Evolutionary conservation across 2,888 invertebrate species (phyloP).

Genomic region (Myopa tessellatipennis): DNA sequence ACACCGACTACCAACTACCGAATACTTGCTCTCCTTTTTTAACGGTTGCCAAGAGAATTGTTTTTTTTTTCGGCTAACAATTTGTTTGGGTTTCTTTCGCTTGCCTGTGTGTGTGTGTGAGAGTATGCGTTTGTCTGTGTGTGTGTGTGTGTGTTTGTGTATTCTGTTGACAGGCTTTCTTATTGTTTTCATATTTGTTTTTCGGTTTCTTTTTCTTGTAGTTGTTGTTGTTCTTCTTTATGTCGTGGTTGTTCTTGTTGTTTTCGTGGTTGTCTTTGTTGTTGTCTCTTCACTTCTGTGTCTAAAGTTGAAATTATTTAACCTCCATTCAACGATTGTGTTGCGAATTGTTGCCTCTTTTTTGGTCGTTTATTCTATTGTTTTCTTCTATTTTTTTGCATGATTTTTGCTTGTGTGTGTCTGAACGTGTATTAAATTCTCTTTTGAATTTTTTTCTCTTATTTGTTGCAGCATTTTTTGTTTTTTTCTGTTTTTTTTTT

Average conservation of each 20-base stretch:
- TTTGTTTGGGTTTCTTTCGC: too few relatives aligned
- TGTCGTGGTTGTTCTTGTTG: conserved; percentile 19
- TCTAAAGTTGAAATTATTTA: conserved; percentile 34
- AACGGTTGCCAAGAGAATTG: too few relatives aligned
- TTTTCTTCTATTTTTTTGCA: neutral
- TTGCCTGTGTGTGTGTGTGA: too few relatives aligned
- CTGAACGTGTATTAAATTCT: too few relatives aligned
- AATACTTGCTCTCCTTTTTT: too few relatives aligned
- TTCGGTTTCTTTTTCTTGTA: neutral
- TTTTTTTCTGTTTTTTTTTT: conserved; percentile 4
- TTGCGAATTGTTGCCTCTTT: conserved; percentile 28
- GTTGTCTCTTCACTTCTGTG: neutral
- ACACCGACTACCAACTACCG: too few relatives aligned
- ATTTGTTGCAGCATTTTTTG: neutral
- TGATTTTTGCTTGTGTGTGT: too few relatives aligned
- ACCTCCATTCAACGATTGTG: conserved; percentile 34
- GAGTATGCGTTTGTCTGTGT: too few relatives aligned
- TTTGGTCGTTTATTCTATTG: neutral
- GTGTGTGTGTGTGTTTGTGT: too few relatives aligned
- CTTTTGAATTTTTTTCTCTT: neutral
- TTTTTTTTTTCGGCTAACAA: too few relatives aligned
- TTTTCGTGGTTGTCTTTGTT: conserved; percentile 11
- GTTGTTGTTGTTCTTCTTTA: conserved; percentile 23
- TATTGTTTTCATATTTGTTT: too few relatives aligned
- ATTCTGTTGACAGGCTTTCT: too few relatives aligned